Base-by-base conservation (phyloP, 2,888 invertebrate genomes). In the Volucella bombylans region DNA sequence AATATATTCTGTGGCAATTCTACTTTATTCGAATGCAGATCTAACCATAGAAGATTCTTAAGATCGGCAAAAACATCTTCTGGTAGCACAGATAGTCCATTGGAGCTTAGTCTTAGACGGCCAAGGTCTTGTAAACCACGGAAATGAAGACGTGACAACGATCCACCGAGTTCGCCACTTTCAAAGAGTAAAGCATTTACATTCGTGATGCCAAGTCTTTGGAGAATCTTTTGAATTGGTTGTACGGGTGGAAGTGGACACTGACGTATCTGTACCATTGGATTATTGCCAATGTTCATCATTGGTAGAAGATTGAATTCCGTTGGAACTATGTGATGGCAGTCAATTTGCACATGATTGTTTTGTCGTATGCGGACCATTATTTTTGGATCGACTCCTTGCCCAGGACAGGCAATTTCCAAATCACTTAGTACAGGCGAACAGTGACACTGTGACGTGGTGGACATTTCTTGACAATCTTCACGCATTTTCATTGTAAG, bases 21-120 rank as follows among this genome's bases (percentile, higher is more conserved):
- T 8, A 94, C 92, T 69, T 93, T 93, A 88, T 94, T 95, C 2
- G 94, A 93, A 78, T 93, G 92, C 87, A 96, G 93, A 88, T 94
- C 94, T 67, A 96, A 90, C 93, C 93, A 93, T 4, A 92, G 93
- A n/a, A 96, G 89, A 85, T 94, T 94, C 57, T 91, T 92, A 82
- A 95, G 91, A 87, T 94, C 94, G 23, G 89, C 90, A 86, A 96
- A 94, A 14, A 95, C 88, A 89, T 95, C 94, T 54, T 93, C 93
- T 0, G 94, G 94, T 49, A 96, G 91, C 82, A 93, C 92, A 0
- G 93, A 93, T 6, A 95, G 90, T 12, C 94, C 93, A 88, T 95
- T 95, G 50, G 94, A 93, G 11, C 94, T 93, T 3, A 96, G 90
- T 14, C 93, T 91, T 65, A 96, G 90, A 67, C 93, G 93, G 1